Percentiles rank a stretch among this genome's conserved stretches.
These are phyloP conservation scores for Coreius guichenoti DNA, from an alignment of 2,797 vertebrate genomes.

Conservation along the genomic window DNA sequence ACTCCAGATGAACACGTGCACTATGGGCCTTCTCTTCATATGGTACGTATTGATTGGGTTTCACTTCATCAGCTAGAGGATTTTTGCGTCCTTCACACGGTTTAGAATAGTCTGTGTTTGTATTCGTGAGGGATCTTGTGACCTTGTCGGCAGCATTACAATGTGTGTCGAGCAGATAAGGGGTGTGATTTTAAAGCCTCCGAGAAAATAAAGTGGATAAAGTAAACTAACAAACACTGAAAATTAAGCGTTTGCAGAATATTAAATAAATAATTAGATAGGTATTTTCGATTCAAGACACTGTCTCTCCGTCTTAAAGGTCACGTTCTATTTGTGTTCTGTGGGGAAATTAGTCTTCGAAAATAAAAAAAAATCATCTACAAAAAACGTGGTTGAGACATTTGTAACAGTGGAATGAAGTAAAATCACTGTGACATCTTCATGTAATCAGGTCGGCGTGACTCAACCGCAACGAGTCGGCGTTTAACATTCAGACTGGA, in stretches of 20 bases:
- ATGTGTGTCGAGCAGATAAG: constrained; percentile 43
- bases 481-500: constrained; percentile 54
- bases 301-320: constrained; percentile 51
- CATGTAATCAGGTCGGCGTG: constrained; percentile 52
- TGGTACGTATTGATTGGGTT: constrained; percentile 49
- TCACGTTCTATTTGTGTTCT: constrained; percentile 59
- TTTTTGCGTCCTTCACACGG: constrained; percentile 16
- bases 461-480: constrained; percentile 40
- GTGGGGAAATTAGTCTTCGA: constrained; percentile 62
- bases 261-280: constrained; percentile 12
- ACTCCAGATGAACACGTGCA: constrained; percentile 48
- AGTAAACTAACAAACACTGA: constrained; percentile 30
- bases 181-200: constrained; percentile 23
- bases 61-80: constrained; percentile 9
- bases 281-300: constrained; percentile 15
- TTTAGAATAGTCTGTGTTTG: constrained; percentile 14
- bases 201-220: constrained; percentile 21
- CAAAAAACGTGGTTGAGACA: constrained; percentile 52
- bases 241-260: constrained; percentile 11
- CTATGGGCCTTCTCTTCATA: constrained; percentile 42
- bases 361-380: constrained; percentile 61
- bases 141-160: constrained; percentile 43
- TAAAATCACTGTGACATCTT: constrained; percentile 56
- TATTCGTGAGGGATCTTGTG: neutral
- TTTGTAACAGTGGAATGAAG: constrained; percentile 42